These are phyloP conservation scores for Aspiorhynchus laticeps DNA, from an alignment of 2,113 vertebrate species.

Conservation along the genomic window DNA sequence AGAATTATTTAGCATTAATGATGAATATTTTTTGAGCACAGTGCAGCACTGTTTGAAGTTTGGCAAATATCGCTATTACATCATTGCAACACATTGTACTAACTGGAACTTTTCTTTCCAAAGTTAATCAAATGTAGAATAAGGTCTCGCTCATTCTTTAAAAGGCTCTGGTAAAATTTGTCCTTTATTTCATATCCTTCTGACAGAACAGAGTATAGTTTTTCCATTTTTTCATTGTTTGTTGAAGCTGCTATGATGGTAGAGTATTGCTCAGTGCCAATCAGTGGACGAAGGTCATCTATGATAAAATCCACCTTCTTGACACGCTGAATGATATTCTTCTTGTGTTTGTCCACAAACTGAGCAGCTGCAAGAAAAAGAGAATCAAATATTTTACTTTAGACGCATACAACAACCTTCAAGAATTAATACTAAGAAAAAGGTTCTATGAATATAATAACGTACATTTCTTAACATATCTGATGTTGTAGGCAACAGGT, in stretches of 20 bases:
- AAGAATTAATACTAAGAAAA: no score
- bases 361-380: neutral
- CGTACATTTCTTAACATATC: neutral
- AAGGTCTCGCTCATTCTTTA: neutral
- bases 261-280: neutral
- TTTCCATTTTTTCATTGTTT: neutral
- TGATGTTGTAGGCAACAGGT: slow-evolving; percentile 1
- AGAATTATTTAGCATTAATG: neutral
- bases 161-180: neutral
- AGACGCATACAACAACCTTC: no score
- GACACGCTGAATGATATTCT: neutral
- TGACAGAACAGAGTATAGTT: neutral
- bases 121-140: neutral
- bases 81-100: neutral
- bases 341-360: neutral
- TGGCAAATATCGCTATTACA: no score
- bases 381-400: neutral
- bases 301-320: neutral
- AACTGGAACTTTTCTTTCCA: neutral
- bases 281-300: neutral
- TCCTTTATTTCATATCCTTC: neutral
- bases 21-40: neutral
- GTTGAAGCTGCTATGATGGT: neutral
- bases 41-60: neutral
- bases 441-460: no score